These are phyloP conservation scores for Bombus balteatus DNA, from an alignment of 1,140 invertebrate species.

Conservation along the genomic window DNA sequence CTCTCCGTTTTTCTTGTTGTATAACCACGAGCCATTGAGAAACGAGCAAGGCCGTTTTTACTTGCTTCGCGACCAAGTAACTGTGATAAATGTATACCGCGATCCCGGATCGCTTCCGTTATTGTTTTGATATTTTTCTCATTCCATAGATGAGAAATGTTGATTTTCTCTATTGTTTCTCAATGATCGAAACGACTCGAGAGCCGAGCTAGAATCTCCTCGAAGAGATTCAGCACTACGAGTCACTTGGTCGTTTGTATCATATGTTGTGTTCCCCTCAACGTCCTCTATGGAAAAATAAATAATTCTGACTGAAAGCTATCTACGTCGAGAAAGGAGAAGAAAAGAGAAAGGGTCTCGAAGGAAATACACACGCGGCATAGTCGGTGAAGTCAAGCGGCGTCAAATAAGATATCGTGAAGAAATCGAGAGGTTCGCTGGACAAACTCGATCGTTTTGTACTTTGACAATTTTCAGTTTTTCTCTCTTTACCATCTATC, in stretches of 20 bases:
- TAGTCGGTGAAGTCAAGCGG: neutral
- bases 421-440: neutral
- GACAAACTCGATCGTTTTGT: neutral
- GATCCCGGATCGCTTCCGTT: neutral
- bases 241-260: neutral
- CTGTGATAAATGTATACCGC: constrained; percentile 11
- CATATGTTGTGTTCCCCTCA: no score
- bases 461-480: neutral
- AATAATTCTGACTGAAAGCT: constrained; percentile 15
- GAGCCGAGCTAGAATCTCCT: no score
- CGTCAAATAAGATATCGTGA: neutral
- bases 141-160: neutral
- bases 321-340: neutral
- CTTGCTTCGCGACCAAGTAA: neutral
- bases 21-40: neutral
- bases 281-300: neutral
- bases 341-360: neutral
- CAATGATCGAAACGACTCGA: neutral
- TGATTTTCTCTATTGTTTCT: neutral
- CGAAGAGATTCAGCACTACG: neutral
- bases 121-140: constrained; percentile 17
- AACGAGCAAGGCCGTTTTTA: constrained; percentile 1
- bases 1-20: neutral
- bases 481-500: neutral
- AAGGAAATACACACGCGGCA: neutral